Conservation (phyloP, 2,888 invertebrate species). For the Nomada ruficornis region DNA sequence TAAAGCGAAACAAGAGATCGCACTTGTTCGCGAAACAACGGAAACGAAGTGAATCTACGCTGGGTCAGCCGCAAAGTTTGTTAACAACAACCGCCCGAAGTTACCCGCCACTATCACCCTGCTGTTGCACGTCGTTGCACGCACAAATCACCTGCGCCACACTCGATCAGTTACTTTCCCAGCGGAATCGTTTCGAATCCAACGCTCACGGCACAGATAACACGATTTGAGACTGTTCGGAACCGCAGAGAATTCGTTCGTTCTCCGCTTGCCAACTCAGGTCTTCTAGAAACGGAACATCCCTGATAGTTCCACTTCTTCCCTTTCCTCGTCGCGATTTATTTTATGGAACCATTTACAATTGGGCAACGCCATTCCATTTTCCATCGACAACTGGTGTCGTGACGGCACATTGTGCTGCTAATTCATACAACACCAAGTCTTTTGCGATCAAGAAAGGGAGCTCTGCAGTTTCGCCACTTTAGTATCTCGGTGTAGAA, state of each 20-base stretch:
- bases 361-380: not conserved
- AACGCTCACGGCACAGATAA: slow-evolving; percentile 37
- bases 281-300: not conserved
- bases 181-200: slow-evolving; percentile 28
- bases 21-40: slow-evolving; percentile 21
- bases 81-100: slow-evolving; percentile 28
- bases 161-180: slow-evolving; percentile 45
- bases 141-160: slow-evolving; percentile 35
- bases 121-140: slow-evolving; percentile 32
- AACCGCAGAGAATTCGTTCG: slow-evolving; percentile 17
- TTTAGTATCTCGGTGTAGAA: slow-evolving; percentile 2
- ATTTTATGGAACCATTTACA: not conserved
- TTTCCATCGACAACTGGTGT: too few species aligned
- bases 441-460: slow-evolving; percentile 57
- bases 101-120: slow-evolving; percentile 17
- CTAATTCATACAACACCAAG: too few species aligned
- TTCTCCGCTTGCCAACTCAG: not conserved
- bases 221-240: slow-evolving; percentile 13
- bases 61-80: slow-evolving; percentile 22
- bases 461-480: slow-evolving; percentile 35
- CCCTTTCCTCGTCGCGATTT: not conserved
- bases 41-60: slow-evolving; percentile 56
- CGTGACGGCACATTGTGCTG: too few species aligned
- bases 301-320: too few species aligned
- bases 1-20: not conserved